These are phyloP conservation scores for Galemys pyrenaicus DNA, from an alignment of 2,113 vertebrate genomes.

Conservation along the genomic window DNA sequence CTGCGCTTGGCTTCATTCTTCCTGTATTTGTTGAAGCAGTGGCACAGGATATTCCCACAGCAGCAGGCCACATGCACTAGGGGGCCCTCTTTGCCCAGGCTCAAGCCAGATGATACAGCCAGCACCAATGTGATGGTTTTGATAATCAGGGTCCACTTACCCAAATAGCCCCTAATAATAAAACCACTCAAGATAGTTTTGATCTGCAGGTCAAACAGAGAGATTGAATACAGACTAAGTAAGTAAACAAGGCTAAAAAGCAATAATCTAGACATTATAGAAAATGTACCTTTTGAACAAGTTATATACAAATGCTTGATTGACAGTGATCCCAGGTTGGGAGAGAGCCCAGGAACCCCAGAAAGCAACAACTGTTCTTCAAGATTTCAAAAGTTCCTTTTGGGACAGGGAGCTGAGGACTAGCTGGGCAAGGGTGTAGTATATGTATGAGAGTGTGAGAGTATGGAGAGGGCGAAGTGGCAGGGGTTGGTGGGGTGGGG, in stretches of 20 bases:
- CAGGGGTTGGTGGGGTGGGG: neutral
- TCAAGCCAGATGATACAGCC: conserved; percentile 97
- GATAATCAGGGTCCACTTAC: conserved; percentile 97
- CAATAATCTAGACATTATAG: neutral
- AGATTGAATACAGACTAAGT: conserved; percentile 57
- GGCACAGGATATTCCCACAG: conserved; percentile 97
- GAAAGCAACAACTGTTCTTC: conserved; percentile 19
- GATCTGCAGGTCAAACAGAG: conserved; percentile 90
- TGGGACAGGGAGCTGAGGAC: too few species aligned
- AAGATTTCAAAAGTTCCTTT: neutral
- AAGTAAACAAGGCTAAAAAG: conserved; percentile 36
- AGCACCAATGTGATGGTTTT: conserved; percentile 97
- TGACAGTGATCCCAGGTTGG: neutral
- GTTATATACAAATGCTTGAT: neutral
- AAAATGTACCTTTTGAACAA: conserved; percentile 44
- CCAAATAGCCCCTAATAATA: conserved; percentile 98
- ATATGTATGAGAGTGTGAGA: neutral
- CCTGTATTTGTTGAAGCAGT: conserved; percentile 97
- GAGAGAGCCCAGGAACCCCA: neutral
- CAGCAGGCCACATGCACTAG: conserved; percentile 98
- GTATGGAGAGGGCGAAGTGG: neutral
- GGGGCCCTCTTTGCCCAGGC: conserved; percentile 97
- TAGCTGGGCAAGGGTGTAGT: neutral
- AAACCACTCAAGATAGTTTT: conserved; percentile 99
- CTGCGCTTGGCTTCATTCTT: conserved; percentile 97